Evolutionary conservation across 2,113 vertebrate genomes (phyloP), one percentile per base, ranked within the genome.

Genomic region (Callithrix jacchus): DNA sequence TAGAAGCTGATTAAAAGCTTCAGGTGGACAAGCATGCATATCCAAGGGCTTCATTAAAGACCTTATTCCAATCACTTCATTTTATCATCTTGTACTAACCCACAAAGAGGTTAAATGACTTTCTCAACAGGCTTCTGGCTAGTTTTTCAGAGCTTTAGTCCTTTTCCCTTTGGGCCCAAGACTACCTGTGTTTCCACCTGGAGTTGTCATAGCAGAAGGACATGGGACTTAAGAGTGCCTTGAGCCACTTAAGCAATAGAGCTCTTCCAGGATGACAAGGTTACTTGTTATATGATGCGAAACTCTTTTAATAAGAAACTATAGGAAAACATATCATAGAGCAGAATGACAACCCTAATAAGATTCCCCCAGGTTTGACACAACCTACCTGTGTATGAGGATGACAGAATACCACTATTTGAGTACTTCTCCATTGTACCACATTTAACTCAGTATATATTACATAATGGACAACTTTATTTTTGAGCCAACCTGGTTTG

Each of bases 231-330:
- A 47, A 23, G 37, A 80, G 5, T 16, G 35, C 14, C 40, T 37
- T 25, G 23, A 77, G 47, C 5, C 32, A n/a, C 37, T 18, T 66
- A 40, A 18, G 47, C 35, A 84, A 68, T 4, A 13, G 27, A 68
- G 42, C 23, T 52, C 16, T 12, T 87, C 35, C 17, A 70, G 21
- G 23, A 79, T 10, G n/a, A 3, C n/a, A 45, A 16, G 74, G 4
- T 52, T 18, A 45, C 68, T 77, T 17, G 6, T 14, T 56, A 52
- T 13, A 12, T 30, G 3, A 6, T 40, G 23, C 27, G 23, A 80
- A 80, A n/a, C 49, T 47, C 27, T 95, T 89, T 37, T 10, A 87
- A 27, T 10, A 49, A 52, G 40, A 95, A 90, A n/a, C 21, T 58
- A 2, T 20, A 47, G 14, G 32, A 88, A 77, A 68, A n/a, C 13